Percentiles rank a stretch among this genome's conserved stretches.
Evolutionary conservation across 2,888 invertebrate genomes (phyloP).

Genomic region (Sarcophaga rosellei): DNA sequence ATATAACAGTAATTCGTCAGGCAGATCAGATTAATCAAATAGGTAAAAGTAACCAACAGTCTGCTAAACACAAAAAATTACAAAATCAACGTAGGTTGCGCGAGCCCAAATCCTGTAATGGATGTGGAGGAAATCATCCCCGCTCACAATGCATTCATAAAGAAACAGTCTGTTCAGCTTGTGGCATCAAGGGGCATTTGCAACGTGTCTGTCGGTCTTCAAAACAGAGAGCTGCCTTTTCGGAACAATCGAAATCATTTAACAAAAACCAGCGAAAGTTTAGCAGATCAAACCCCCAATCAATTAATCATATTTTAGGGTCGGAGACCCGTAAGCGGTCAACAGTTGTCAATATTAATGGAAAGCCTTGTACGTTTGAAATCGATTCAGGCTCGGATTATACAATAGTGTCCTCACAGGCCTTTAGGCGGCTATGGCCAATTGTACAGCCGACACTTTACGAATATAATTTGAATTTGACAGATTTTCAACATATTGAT

Average conservation of each 20-base stretch:
- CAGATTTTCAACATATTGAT: conserved; percentile 49
- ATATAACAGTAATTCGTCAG: conserved; percentile 44
- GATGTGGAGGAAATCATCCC: too few species aligned
- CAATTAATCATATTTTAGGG: not conserved
- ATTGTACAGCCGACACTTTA: not conserved
- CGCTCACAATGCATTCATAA: too few species aligned
- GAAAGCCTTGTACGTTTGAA: conserved; percentile 42
- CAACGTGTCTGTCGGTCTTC: conserved; percentile 51
- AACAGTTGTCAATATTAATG: conserved; percentile 10
- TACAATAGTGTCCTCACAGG: conserved; percentile 35
- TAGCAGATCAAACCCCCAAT: conserved; percentile 53
- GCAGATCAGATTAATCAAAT: conserved; percentile 13
- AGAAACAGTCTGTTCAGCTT: too few species aligned
- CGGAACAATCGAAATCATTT: conserved; percentile 61
- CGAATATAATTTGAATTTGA: conserved; percentile 31
- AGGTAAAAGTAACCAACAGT: too few species aligned
- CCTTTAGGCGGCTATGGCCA: conserved; percentile 35
- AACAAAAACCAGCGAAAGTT: conserved; percentile 52
- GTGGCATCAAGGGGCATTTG: conserved; percentile 58
- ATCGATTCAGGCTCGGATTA: conserved; percentile 56
- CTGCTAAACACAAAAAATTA: too few species aligned
- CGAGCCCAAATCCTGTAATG: too few species aligned
- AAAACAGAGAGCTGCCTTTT: conserved; percentile 24
- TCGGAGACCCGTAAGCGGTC: not conserved
- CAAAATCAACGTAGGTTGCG: too few species aligned